A percentile compares a stretch with the other conserved stretches of the same genome.
phyloP scores from a whole-genome alignment of 1,140 invertebrate species.

The Parasteatoda tepidariorum region DNA sequence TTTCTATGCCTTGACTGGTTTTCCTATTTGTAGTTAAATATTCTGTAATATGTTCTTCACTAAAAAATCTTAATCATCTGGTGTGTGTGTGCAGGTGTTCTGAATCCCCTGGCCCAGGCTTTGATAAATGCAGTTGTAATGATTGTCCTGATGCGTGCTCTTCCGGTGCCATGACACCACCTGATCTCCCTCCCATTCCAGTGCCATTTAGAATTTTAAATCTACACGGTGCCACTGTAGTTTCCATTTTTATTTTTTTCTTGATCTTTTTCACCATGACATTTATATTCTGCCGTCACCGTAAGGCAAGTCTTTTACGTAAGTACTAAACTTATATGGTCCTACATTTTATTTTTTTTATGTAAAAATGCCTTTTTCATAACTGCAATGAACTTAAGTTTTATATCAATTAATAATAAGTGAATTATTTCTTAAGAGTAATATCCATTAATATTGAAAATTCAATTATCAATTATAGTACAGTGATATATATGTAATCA shows the following conservation, averaged over 20 bases:
- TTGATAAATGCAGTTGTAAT: slow-evolving; percentile 83
- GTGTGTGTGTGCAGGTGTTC: slow-evolving; percentile 56
- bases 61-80: no score
- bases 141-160: slow-evolving; percentile 85
- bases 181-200: slow-evolving; percentile 74
- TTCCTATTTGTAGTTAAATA: no score
- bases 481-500: no score
- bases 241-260: slow-evolving; percentile 81
- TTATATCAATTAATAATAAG: not conserved
- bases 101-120: slow-evolving; percentile 31
- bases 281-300: slow-evolving; percentile 46
- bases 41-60: no score
- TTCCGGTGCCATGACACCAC: slow-evolving; percentile 70
- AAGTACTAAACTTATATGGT: not conserved
- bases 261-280: slow-evolving; percentile 64
- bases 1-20: no score
- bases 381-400: not conserved
- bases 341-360: not conserved
- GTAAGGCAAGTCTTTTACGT: not conserved
- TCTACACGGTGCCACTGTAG: slow-evolving; percentile 79
- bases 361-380: slow-evolving; percentile 34
- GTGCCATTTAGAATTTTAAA: slow-evolving; percentile 78
- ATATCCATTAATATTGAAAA: no score
- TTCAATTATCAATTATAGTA: no score
- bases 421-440: no score